Base-by-base conservation (phyloP, 2,797 vertebrate genomes). In the Chaetophractus vellerosus region DNA sequence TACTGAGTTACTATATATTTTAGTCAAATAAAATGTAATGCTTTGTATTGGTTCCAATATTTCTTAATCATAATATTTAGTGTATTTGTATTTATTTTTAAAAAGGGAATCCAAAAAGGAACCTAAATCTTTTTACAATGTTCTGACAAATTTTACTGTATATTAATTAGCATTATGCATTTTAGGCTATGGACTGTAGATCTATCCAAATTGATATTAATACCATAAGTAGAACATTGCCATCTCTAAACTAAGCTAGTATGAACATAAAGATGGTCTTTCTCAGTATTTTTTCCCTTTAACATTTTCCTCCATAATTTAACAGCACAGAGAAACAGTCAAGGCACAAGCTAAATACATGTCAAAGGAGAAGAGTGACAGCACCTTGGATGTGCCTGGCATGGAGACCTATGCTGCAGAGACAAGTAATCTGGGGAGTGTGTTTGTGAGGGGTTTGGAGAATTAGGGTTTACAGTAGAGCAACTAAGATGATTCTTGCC, bases 331-430 rank as follows among this genome's bases (percentile, higher is more conserved):
- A 59, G 97, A 93, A 19, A 36, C 36, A n/a, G 79, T 89, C 80
- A 96, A 52, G 16, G 79, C 59, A 26, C 64, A 66, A 36, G 33
- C 31, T 41, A 88, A 94, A 66, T 79, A 2, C 45, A 55, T 55
- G 52, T 55, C 52, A 21, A 6, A 55, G 52, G 52, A 55, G 52
- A 19, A 23, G 72, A 94, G 80, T 2, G 0, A 33, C 61, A 45
- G 83, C 18, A 33, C 33, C 5, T 18, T 48, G 26, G 74, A 52
- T 19, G 12, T 94, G 45, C 83, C 61, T 81, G 97, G 98, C 82
- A 97, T 96, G 97, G 96, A 97, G 69, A 98, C 98, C 41, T 98
- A 98, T 97, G 97, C 98, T 78, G 98, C 98, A 0, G 98, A 99
- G 96, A 98, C 98, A 38, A 98, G 93, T 72, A 96, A 97, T 94